Evolutionary conservation across 2,888 invertebrate species (phyloP).

Genomic region (Hololepta plana): DNA sequence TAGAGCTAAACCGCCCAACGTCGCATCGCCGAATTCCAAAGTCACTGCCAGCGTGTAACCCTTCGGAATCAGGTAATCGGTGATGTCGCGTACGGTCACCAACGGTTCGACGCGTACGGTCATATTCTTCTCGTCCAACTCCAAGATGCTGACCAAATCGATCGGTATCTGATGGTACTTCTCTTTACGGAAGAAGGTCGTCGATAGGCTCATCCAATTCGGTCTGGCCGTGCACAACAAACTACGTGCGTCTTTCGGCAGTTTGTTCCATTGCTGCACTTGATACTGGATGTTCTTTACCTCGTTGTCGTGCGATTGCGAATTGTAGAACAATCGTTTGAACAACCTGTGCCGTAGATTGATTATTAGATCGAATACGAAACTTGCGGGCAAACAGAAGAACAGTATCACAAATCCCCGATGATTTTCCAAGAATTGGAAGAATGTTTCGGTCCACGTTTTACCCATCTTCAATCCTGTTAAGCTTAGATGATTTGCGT

Average conservation of each 20-base stretch:
- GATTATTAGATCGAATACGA: constrained; percentile 35
- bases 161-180: constrained; percentile 42
- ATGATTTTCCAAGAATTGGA: constrained; percentile 40
- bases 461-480: constrained; percentile 6
- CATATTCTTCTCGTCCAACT: constrained; percentile 35
- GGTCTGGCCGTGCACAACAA: constrained; percentile 46
- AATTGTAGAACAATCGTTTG: constrained; percentile 22
- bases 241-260: constrained; percentile 28
- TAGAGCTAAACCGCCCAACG: constrained; percentile 47
- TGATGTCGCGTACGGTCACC: constrained; percentile 47
- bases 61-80: constrained; percentile 39
- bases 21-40: constrained; percentile 49
- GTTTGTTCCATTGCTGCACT: constrained; percentile 35
- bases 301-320: constrained; percentile 27
- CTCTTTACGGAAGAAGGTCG: constrained; percentile 46
- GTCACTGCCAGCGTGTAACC: constrained; percentile 51
- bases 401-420: constrained; percentile 40
- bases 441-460: constrained; percentile 20
- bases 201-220: constrained; percentile 50
- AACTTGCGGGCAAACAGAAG: constrained; percentile 49
- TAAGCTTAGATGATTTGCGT: too few species aligned
- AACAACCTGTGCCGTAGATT: constrained; percentile 24
- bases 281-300: constrained; percentile 31
- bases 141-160: constrained; percentile 42
- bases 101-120: constrained; percentile 47